phyloP scores from a whole-genome alignment of 1,140 invertebrate species.

The Platyscapa corneri region DNA sequence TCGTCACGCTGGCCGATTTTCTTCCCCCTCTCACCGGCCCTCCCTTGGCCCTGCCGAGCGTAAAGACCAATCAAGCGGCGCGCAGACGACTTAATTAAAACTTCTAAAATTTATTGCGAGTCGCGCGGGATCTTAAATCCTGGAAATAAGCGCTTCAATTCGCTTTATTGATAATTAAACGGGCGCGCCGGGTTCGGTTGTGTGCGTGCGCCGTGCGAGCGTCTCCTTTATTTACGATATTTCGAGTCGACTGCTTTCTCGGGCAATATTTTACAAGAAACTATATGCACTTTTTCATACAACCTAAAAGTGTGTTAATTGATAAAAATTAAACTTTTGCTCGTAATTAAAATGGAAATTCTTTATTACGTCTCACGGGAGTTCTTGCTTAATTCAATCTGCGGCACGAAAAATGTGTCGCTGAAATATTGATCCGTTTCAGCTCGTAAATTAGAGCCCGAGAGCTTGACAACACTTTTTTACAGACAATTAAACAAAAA shows the following conservation, averaged over 20 bases:
- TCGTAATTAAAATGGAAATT: conserved; percentile 42
- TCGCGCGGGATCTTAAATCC: conserved; percentile 19
- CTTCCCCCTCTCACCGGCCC: no score
- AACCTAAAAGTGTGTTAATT: conserved; percentile 43
- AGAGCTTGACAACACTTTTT: neutral
- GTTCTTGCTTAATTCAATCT: conserved; percentile 32
- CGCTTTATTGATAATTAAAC: conserved; percentile 45
- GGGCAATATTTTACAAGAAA: conserved; percentile 23
- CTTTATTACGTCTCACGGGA: conserved; percentile 34
- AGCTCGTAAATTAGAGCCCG: neutral
- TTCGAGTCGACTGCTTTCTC: neutral
- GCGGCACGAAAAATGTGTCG: neutral
- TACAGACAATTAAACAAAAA: neutral
- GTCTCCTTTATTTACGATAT: conserved; percentile 29
- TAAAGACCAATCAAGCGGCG: conserved; percentile 26
- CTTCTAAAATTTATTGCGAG: conserved; percentile 41
- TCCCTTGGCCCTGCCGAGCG: neutral
- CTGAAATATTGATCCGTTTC: neutral
- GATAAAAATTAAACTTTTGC: conserved; percentile 29
- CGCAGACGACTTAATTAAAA: conserved; percentile 49
- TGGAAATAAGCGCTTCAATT: conserved; percentile 35
- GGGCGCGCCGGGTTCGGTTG: neutral
- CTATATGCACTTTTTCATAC: neutral
- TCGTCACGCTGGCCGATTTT: conserved; percentile 39
- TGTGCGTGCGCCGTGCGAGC: neutral